phyloP scores from a whole-genome alignment of 2,797 vertebrate genomes.

The Tragopan temminckii region DNA sequence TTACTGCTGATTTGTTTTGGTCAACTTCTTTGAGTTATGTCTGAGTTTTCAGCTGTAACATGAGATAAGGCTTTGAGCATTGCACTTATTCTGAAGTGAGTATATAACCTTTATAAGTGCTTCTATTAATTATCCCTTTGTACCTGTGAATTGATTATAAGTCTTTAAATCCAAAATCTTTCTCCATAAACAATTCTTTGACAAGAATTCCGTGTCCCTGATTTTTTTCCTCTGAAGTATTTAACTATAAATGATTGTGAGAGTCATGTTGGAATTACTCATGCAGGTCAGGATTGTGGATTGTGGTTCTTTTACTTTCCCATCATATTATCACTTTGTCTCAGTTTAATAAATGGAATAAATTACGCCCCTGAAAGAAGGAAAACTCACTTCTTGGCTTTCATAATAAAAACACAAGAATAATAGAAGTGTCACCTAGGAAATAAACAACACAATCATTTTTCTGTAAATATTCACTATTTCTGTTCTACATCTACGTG shows the following conservation, averaged over 20 bases:
- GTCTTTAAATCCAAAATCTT: background rate
- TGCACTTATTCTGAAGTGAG: background rate
- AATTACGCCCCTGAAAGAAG: background rate
- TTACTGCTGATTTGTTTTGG: background rate
- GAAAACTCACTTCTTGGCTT: background rate
- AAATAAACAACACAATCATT: background rate
- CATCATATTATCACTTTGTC: background rate
- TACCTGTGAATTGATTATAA: background rate
- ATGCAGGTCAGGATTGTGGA: background rate
- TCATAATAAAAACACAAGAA: background rate
- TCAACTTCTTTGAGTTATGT: background rate
- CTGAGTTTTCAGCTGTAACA: background rate
- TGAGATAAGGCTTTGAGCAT: background rate
- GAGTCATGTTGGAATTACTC: background rate
- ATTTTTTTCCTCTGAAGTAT: background rate
- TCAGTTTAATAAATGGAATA: background rate
- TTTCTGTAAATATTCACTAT: background rate
- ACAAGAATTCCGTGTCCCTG: background rate
- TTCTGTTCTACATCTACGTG: rapidly evolving
- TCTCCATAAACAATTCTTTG: background rate
- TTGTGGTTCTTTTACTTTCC: background rate
- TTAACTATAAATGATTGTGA: background rate
- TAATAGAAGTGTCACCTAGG: background rate
- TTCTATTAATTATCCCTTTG: background rate
- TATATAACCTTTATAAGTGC: background rate